phyloP scores from a whole-genome alignment of 35 echinoderm and acorn worm species.

The Eucidaris tribuloides region DNA sequence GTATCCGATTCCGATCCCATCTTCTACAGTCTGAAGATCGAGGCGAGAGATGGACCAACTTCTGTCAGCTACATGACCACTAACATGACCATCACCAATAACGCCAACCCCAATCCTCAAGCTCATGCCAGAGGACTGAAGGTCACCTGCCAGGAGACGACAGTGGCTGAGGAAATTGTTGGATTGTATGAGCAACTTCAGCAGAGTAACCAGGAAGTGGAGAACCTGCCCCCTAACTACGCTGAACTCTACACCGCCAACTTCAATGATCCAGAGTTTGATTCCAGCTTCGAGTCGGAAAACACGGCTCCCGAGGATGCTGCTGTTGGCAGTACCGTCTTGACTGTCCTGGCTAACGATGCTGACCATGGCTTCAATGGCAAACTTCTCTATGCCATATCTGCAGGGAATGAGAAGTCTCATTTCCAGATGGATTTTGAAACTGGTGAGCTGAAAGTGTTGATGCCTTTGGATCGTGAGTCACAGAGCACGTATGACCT shows the following conservation, averaged over 20 bases:
- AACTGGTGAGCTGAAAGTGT: conserved; percentile 64
- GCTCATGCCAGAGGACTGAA: conserved; percentile 53
- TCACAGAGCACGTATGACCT: conserved; percentile 53
- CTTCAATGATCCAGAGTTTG: conserved; percentile 73
- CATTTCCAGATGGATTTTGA: conserved; percentile 74
- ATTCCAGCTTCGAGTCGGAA: conserved; percentile 45
- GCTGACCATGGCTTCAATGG: conserved; percentile 95
- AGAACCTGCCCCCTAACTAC: conserved; percentile 53
- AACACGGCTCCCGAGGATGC: conserved; percentile 62
- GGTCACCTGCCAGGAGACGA: conserved; percentile 57
- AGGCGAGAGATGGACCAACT: conserved; percentile 69
- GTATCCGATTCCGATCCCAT: conserved; percentile 69
- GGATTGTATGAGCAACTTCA: conserved; percentile 48
- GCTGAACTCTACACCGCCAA: conserved; percentile 75
- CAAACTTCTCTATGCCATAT: conserved; percentile 77
- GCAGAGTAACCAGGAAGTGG: conserved; percentile 45
- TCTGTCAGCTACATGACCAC: conserved; percentile 68
- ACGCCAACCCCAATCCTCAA: conserved; percentile 52
- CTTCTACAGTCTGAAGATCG: conserved; percentile 84
- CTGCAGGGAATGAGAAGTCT: conserved; percentile 69
- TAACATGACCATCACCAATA: conserved; percentile 78
- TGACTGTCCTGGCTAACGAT: conserved; percentile 60
- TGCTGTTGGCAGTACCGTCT: conserved; percentile 64
- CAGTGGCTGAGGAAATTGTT: conserved; percentile 40
- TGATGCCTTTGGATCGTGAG: conserved; percentile 79